These are phyloP conservation scores for Pterostichus madidus DNA, from an alignment of 2,888 invertebrate genomes.

Conservation along the genomic window DNA sequence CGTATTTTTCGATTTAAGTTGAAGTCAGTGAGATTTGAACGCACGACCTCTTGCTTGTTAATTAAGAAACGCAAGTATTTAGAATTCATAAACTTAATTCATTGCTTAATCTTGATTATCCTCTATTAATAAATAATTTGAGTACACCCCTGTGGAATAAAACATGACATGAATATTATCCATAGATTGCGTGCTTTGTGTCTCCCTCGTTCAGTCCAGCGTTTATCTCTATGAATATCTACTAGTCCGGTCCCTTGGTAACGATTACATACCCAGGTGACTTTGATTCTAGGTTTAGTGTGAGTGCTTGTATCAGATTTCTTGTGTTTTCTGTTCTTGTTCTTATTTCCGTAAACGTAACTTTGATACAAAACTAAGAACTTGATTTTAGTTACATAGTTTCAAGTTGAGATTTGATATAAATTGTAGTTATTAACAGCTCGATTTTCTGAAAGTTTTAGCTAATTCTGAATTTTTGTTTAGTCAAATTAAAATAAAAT, in stretches of 20 bases:
- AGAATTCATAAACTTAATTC: too few species aligned
- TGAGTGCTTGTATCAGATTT: conserved; percentile 14
- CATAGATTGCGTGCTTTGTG: conserved; percentile 38
- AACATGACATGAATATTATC: conserved; percentile 45
- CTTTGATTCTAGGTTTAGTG: conserved; percentile 18
- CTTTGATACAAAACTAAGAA: neutral
- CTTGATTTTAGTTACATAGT: neutral
- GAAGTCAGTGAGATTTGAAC: too few species aligned
- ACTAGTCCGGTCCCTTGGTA: conserved; percentile 37
- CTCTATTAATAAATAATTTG: neutral
- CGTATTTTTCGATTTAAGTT: too few species aligned
- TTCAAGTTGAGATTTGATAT: neutral
- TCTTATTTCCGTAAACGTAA: neutral
- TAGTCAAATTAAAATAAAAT: too few species aligned
- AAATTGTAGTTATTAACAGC: too few species aligned
- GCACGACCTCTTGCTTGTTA: too few species aligned
- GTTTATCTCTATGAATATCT: conserved; percentile 45
- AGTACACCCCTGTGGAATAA: conserved; percentile 43
- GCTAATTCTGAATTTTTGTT: too few species aligned
- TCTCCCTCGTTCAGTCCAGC: conserved; percentile 9
- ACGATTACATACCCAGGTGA: conserved; percentile 38
- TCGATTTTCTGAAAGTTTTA: too few species aligned
- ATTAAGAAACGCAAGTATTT: too few species aligned
- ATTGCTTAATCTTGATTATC: too few species aligned
- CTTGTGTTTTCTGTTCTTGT: neutral